These are phyloP conservation scores for Rhinichthys osculus DNA, from an alignment of 2,797 vertebrate species.

Conservation along the genomic window DNA sequence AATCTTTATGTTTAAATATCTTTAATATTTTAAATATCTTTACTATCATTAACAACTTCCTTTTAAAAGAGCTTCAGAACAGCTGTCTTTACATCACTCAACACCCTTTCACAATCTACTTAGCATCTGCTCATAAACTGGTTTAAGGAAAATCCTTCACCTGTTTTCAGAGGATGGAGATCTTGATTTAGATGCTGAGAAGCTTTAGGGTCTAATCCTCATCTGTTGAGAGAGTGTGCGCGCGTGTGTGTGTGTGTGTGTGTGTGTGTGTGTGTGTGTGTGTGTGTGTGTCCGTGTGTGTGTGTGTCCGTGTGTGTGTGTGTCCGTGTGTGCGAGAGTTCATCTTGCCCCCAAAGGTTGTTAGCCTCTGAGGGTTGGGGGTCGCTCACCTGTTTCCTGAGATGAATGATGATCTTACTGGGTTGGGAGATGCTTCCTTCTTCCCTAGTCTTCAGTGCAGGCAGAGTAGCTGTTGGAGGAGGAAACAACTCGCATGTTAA, in stretches of 20 bases:
- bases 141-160: constrained; percentile 15
- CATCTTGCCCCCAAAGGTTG: background rate
- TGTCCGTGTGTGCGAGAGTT: background rate
- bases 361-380: background rate
- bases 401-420: constrained; percentile 83
- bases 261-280: too few relatives aligned
- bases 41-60: constrained; percentile 14
- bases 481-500: background rate
- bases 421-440: constrained; percentile 78
- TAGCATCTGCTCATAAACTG: background rate
- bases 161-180: constrained; percentile 18
- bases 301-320: too few relatives aligned
- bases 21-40: background rate
- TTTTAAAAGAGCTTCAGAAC: background rate
- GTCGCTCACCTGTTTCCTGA: constrained; percentile 82
- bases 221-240: constrained; percentile 2
- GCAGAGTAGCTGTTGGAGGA: constrained; percentile 73
- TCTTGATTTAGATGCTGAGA: constrained; percentile 36
- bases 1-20: background rate
- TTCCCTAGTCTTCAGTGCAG: constrained; percentile 74
- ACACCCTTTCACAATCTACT: background rate
- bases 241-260: background rate
- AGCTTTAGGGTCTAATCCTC: constrained; percentile 6
- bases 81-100: background rate
- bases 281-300: too few relatives aligned